These are phyloP conservation scores for Oncorhynchus masou DNA, from an alignment of 2,113 vertebrate genomes.

Conservation along the genomic window DNA sequence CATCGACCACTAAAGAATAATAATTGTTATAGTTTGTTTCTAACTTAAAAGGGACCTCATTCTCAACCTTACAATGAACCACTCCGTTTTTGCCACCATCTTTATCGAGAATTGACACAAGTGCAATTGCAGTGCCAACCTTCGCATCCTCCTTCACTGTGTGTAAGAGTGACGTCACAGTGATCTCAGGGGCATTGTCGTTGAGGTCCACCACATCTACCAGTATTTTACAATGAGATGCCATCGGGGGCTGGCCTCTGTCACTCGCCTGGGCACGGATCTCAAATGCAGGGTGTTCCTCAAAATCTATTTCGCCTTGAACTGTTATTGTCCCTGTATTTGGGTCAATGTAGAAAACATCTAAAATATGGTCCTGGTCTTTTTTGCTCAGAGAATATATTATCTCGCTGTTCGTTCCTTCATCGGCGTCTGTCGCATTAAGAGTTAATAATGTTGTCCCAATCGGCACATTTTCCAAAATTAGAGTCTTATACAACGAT, in stretches of 20 bases:
- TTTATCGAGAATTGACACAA: constrained; percentile 72
- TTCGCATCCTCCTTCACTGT: constrained; percentile 69
- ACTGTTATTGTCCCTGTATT: constrained; percentile 54
- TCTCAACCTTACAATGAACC: constrained; percentile 41
- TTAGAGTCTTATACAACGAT: constrained; percentile 65
- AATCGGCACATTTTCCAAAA: constrained; percentile 66
- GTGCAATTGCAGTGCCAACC: constrained; percentile 69
- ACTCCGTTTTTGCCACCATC: constrained; percentile 68
- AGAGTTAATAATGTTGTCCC: constrained; percentile 61
- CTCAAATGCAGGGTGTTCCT: constrained; percentile 74
- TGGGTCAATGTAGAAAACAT: constrained; percentile 68
- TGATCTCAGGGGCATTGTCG: constrained; percentile 80
- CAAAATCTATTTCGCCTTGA: constrained; percentile 70
- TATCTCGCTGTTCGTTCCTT: constrained; percentile 72
- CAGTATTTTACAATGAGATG: constrained; percentile 76
- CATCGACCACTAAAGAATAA: constrained; percentile 48
- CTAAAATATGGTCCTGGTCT: constrained; percentile 58
- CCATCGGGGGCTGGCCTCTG: constrained; percentile 67
- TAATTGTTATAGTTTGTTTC: constrained; percentile 51
- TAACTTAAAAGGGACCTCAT: constrained; percentile 49
- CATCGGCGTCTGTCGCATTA: constrained; percentile 77
- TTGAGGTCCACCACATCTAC: constrained; percentile 79
- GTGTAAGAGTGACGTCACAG: constrained; percentile 69
- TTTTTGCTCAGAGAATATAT: constrained; percentile 63
- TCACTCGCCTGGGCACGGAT: constrained; percentile 77